Base-by-base conservation (phyloP, 2,113 vertebrate species). In the Rhinopomastus cyanomelas region DNA sequence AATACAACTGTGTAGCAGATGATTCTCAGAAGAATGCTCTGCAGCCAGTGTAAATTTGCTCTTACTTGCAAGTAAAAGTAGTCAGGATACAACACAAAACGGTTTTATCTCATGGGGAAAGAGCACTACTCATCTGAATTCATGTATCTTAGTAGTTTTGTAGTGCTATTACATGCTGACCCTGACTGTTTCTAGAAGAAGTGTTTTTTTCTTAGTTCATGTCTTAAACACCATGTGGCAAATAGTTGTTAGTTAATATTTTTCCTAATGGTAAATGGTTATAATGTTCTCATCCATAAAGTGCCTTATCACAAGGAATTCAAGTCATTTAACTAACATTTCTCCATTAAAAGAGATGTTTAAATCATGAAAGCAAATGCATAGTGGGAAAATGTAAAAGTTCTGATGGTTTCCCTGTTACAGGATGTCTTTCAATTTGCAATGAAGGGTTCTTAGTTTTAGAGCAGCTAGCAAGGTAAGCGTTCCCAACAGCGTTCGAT, bases 401-500 rank as follows among this genome's bases (percentile, higher is more conserved):
- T 61, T 11, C 46, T 12, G 10, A 11, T 8, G 18, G 16, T 75
- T 72, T 12, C 21, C 64, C 75, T 72, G 12, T 39, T 21, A 4
- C 3, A n/a, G 17, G 46, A 34, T 4, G 20, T 19, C 3, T 20
- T 59, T 39, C 30, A 46, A 36, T 36, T 86, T 51, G 5, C 3
- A 37, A 8, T 36, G 22, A 34, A 48, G n/a, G 5, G 14, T 1
- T 34, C 26, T 39, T 16, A 8, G 3, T 48, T 89, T 59, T 27
- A 48, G 44, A 36, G 37, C 4, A 30, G 14, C 5, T 36, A 60
- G 23, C 5, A n/a, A 72, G 18, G 25, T 22, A 62, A 46, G 8
- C 8, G 4, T 27, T 84, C 12, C n/a, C 49, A 21, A 2, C 6
- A 4, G n/a, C n/a, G n/a, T n/a, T 0, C 12, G 48, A 29, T 13